Evolutionary conservation across 2,113 vertebrate species (phyloP), one percentile per base, ranked within the genome.

Genomic region (Ellobius talpinus): DNA sequence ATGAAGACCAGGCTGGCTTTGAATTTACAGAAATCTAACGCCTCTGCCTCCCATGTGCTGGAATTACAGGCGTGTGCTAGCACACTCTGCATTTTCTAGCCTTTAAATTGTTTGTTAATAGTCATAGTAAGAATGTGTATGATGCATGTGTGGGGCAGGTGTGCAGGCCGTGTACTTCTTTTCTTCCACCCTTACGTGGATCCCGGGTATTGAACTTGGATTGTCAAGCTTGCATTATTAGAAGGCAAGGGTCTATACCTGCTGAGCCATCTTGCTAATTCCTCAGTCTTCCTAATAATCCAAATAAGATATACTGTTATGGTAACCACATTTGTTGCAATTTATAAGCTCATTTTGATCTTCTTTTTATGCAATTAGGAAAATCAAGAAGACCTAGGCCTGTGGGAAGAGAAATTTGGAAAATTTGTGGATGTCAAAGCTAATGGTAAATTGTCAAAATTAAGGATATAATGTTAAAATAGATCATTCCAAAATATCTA

Each of bases 361-460:
- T 89, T 77, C 96, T 95, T n/a, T 97, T 94, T 93, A 58, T 97
- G 16, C 68, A 63, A 91, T 81, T 87, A 99, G 99, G 97, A 98
- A 97, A 97, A 97, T 89, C 98, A 99, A 66, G 98, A 99, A 47
- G 88, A 97, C 82, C 87, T 98, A 19, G 97, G 98, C 95, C 98
- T 99, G 26, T 99, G 99, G 99, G 98, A 98, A 95, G 99, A 99
- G 98, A 99, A 98, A 77, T 99, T 99, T 97, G 98, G 97, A 98
- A 96, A 96, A 52, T 99, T 99, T 98, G 97, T 99, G 96, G 99
- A 99, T 97, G 79, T 99, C 96, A 99, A 99, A 98, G 98, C 98
- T 91, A 99, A 99, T 89, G 99, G 99, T 99, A 98, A 98, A 66
- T 85, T 95, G 52, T 39, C 74, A 52, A 52, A 65, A 47, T 66